Conservation (phyloP, 2,888 invertebrate genomes). For the Erebia palarica region DNA sequence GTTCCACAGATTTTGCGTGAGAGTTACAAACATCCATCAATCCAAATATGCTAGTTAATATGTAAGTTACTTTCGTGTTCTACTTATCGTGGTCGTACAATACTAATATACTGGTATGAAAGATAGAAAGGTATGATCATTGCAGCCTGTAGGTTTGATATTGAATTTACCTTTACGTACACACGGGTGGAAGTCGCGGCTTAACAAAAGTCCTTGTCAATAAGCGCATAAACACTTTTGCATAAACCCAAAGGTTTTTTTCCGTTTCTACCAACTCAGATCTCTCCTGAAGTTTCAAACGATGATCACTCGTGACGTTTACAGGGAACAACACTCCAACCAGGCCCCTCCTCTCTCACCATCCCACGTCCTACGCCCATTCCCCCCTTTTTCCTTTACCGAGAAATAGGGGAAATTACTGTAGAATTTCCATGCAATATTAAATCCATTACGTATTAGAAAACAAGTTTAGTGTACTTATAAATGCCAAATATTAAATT, state of each 20-base stretch:
- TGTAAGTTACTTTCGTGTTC: too few species aligned
- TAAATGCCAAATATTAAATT: neutral
- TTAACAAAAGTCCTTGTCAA: neutral
- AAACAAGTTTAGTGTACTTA: neutral
- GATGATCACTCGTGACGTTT: conserved; percentile 71
- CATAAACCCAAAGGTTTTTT: conserved; percentile 18
- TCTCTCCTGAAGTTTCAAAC: conserved; percentile 44
- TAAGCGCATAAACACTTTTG: neutral
- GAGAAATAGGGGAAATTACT: conserved; percentile 38
- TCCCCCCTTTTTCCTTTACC: conserved; percentile 40
- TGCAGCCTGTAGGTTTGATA: too few species aligned
- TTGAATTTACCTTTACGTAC: too few species aligned
- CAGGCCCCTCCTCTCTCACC: conserved; percentile 37
- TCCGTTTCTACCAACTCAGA: conserved; percentile 18
- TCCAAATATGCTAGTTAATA: too few species aligned
- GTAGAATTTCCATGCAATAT: conserved; percentile 37
- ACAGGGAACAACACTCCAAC: conserved; percentile 72
- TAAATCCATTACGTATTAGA: conserved; percentile 27
- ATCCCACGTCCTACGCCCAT: conserved; percentile 39
- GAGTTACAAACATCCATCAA: too few species aligned
- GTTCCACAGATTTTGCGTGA: too few species aligned
- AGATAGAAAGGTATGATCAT: too few species aligned
- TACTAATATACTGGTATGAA: too few species aligned
- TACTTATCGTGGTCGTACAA: too few species aligned
- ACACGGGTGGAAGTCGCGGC: too few species aligned